A percentile compares a stretch with the other conserved stretches of the same genome.
phyloP scores from a whole-genome alignment of 2,888 invertebrate species.

The Acanthococcus lagerstroemiae region DNA sequence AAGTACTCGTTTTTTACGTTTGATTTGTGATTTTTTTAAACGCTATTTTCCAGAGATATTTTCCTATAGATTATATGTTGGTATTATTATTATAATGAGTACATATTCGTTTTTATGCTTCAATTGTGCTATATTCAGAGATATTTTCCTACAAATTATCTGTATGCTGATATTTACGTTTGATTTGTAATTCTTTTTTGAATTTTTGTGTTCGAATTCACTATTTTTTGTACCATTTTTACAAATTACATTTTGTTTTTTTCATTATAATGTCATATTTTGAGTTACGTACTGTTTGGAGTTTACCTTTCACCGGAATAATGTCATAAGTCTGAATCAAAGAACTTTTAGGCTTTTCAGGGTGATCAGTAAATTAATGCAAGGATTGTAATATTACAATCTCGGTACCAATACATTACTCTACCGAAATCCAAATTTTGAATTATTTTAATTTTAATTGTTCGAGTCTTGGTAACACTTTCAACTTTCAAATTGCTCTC shows the following conservation, averaged over 20 bases:
- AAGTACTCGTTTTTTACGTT: no score
- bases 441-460: neutral
- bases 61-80: no score
- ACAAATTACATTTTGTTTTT: neutral
- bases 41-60: no score
- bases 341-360: neutral
- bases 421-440: neutral
- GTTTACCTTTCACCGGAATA: neutral
- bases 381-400: neutral
- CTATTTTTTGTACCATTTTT: neutral
- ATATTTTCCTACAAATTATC: no score
- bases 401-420: neutral
- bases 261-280: neutral
- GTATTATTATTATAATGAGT: no score
- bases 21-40: no score
- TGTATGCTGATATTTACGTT: no score
- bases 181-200: neutral
- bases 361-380: neutral
- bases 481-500: no score
- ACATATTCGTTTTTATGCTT: no score
- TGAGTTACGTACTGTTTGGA: neutral
- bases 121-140: no score
- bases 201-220: neutral
- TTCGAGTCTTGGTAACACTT: neutral
- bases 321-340: neutral